These are phyloP conservation scores for Flexamia atlantica DNA, from an alignment of 2,888 invertebrate species.

Conservation along the genomic window DNA sequence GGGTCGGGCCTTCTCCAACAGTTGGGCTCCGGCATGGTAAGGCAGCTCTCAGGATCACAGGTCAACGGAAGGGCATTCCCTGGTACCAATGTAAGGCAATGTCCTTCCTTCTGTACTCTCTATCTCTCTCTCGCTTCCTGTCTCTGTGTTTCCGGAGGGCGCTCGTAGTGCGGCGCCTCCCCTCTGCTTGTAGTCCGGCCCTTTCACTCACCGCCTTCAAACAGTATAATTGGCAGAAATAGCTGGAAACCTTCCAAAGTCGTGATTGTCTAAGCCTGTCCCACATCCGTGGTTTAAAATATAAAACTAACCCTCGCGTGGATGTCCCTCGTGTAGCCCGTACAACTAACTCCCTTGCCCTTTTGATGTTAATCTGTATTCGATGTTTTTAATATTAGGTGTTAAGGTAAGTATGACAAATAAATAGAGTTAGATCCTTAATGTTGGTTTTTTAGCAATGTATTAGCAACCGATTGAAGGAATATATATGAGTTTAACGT, in stretches of 20 bases:
- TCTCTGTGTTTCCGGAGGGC: conserved; percentile 30
- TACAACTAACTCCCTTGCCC: not conserved
- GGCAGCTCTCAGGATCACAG: conserved; percentile 83
- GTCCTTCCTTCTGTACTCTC: conserved; percentile 69
- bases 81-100: conserved; percentile 76
- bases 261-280: not conserved
- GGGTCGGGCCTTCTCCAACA: conserved; percentile 91
- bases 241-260: not conserved
- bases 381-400: not conserved
- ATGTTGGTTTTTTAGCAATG: too few species aligned
- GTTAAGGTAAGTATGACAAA: conserved; percentile 19
- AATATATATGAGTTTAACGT: not conserved
- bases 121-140: conserved; percentile 41
- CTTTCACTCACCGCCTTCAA: not conserved
- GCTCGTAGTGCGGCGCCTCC: conserved; percentile 24
- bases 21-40: conserved; percentile 96
- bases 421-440: too few species aligned
- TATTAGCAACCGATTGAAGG: not conserved
- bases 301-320: too few species aligned
- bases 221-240: not conserved
- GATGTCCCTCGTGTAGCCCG: not conserved
- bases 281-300: not conserved
- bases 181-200: conserved; percentile 44
- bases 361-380: not conserved
- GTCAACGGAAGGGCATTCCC: conserved; percentile 77